A percentile compares a stretch with the other conserved stretches of the same genome.
Evolutionary conservation across 2,888 invertebrate genomes (phyloP).

Genomic region (Diarsia brunnea): DNA sequence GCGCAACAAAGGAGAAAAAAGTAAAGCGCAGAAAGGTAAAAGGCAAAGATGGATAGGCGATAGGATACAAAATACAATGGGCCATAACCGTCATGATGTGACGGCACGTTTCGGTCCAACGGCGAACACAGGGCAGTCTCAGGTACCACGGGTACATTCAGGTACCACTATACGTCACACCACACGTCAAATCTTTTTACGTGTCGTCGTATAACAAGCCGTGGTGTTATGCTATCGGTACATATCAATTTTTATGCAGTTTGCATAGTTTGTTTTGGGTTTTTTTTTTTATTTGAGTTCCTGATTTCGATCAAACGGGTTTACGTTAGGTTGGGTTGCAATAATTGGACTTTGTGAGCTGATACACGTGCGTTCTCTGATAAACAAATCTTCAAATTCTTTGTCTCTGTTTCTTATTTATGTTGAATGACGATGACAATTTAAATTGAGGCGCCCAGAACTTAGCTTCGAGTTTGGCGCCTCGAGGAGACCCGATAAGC

Average conservation of each 20-base stretch:
- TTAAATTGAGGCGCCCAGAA: background rate
- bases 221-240: constrained; percentile 38
- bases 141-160: constrained; percentile 29
- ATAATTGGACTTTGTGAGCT: constrained; percentile 11
- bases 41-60: constrained; percentile 71
- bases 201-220: constrained; percentile 52
- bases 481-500: background rate
- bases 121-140: constrained; percentile 67
- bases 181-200: constrained; percentile 65
- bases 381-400: background rate
- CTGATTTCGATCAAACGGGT: background rate
- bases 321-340: background rate
- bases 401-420: background rate
- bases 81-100: constrained; percentile 82
- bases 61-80: constrained; percentile 78
- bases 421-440: background rate
- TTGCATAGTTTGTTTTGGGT: constrained; percentile 14
- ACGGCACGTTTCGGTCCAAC: constrained; percentile 79
- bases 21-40: constrained; percentile 68
- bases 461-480: background rate
- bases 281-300: constrained; percentile 28
- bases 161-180: constrained; percentile 49
- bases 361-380: background rate
- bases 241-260: constrained; percentile 49
- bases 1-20: constrained; percentile 66